Base-by-base conservation (phyloP, 1,140 invertebrate genomes). In the Cherax quadricarinatus region DNA sequence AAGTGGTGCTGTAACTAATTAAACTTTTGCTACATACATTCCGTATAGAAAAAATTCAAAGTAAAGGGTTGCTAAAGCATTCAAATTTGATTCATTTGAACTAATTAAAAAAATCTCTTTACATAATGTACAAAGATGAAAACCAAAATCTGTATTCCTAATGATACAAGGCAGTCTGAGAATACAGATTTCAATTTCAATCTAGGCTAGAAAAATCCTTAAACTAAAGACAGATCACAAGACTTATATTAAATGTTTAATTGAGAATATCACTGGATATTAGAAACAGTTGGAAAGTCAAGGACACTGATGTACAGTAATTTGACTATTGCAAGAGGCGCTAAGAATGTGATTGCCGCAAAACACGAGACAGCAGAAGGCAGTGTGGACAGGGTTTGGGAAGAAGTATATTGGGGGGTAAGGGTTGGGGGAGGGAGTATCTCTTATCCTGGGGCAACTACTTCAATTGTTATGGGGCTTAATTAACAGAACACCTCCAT, bases 51-150 rank as follows among this genome's bases (percentile, higher is more conserved):
- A 51, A 90, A 75, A 75, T 16, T 85, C 85, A 60, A 4, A 18
- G 62, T 81, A 18, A 30, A 85, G 70, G 80, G 81, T 78, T 84
- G 49, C 48, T 57, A 85, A 91, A 91, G 84, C 84, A 82, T 91
- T 86, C 90, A 91, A 70, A 91, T 91, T 91, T 82, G 78, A 91
- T 91, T 91, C 78, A 86, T 86, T 91, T 62, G 84, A 91, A 86
- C 84, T 86, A 86, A 91, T 86, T 86, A 81, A 86, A 81, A 86
- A 86, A 81, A 86, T 79, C 49, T 91, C 86, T 91, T 91, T 91
- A 91, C 90, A 91, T 81, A 91, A 91, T 91, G 90, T 91, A 91
- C 90, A 91, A 91, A 91, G 90, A 91, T 87, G 75, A 86, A 91
- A 91, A 91, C 90, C 80, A 85, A 91, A 91, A 78, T 62, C 84